These are phyloP conservation scores for Garra rufa DNA, from an alignment of 2,113 vertebrate species.

Conservation along the genomic window DNA sequence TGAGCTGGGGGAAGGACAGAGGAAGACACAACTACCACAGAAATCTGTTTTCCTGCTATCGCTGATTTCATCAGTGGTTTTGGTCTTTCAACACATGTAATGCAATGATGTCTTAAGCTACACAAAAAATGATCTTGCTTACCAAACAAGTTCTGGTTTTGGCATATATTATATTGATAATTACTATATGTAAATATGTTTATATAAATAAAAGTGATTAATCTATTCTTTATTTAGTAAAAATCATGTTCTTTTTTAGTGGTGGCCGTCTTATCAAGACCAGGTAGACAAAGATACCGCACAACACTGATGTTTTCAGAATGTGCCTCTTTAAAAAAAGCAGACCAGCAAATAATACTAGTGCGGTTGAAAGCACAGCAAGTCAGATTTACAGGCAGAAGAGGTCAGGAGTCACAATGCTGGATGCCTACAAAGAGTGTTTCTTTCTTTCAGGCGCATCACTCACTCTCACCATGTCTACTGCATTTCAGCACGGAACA, in stretches of 20 bases:
- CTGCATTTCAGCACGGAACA: conserved; percentile 63
- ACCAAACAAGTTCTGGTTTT: no score
- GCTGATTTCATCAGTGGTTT: conserved; percentile 1
- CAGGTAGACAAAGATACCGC: not conserved
- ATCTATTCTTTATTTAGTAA: no score
- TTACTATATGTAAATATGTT: no score
- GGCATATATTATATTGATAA: no score
- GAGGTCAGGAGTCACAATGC: conserved; percentile 72
- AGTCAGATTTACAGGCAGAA: conserved; percentile 78
- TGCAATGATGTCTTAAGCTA: not conserved
- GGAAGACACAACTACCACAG: not conserved
- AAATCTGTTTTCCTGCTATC: not conserved
- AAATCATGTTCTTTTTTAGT: no score
- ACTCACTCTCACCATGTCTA: conserved; percentile 47
- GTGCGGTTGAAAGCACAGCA: conserved; percentile 62
- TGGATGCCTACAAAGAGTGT: conserved; percentile 76
- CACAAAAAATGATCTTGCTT: not conserved
- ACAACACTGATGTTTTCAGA: conserved; percentile 1
- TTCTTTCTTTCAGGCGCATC: conserved; percentile 72
- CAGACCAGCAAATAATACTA: conserved; percentile 48
- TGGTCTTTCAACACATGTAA: not conserved
- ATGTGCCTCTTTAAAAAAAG: conserved; percentile 10
- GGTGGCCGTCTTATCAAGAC: not conserved
- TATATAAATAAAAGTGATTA: no score
- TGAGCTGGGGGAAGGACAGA: conserved; percentile 34